phyloP scores from a whole-genome alignment of 2,888 invertebrate genomes.

The Ypsolopha sequella region DNA sequence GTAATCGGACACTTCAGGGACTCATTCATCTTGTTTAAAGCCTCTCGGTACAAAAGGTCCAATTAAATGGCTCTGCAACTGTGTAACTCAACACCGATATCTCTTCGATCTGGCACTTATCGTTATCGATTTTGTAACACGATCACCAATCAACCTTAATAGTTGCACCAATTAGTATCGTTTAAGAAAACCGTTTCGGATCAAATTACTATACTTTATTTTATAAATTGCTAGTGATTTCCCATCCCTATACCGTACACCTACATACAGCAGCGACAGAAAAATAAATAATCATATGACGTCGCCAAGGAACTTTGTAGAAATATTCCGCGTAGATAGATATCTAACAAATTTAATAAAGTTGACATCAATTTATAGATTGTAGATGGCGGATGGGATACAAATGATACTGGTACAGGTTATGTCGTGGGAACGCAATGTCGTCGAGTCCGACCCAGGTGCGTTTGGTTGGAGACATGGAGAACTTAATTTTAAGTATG shows the following conservation, averaged over 20 bases:
- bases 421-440: conserved; percentile 52
- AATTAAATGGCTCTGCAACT: conserved; percentile 2
- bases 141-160: conserved; percentile 1
- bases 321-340: background rate
- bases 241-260: too few relatives aligned
- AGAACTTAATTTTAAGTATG: conserved; percentile 41
- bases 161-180: conserved; percentile 3
- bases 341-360: background rate
- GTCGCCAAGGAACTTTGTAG: too few relatives aligned
- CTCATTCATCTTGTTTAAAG: background rate
- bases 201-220: background rate
- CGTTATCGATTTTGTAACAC: conserved; percentile 4
- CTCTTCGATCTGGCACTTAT: conserved; percentile 5
- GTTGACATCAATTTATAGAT: background rate
- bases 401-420: background rate
- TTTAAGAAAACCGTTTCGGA: background rate
- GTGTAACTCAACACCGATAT: conserved; percentile 4
- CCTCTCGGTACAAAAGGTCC: background rate
- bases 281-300: too few relatives aligned
- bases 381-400: background rate
- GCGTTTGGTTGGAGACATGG: conserved; percentile 9
- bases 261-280: too few relatives aligned
- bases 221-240: too few relatives aligned
- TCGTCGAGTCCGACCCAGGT: conserved; percentile 9
- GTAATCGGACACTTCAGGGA: background rate